These are phyloP conservation scores for Shinisaurus crocodilurus DNA, from an alignment of 2,113 vertebrate genomes.

Conservation along the genomic window DNA sequence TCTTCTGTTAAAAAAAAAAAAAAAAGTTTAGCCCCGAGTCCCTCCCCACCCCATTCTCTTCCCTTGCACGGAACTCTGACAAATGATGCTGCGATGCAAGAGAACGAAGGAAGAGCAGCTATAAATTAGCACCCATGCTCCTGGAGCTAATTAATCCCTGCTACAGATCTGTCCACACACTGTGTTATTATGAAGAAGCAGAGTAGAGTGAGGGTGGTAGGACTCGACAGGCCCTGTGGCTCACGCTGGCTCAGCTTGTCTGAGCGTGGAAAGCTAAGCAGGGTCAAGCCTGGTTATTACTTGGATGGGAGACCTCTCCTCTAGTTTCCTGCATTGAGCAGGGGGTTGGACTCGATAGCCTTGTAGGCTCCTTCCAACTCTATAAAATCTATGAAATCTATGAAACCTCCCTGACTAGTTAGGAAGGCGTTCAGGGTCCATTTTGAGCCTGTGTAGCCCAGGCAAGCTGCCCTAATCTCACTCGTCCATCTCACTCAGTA, in stretches of 20 bases:
- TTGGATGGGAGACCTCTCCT: too few species aligned
- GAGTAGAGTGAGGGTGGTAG: background rate
- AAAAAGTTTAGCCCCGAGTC: background rate
- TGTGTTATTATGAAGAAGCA: background rate
- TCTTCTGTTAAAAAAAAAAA: background rate
- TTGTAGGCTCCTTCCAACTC: too few species aligned
- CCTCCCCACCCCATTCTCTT: background rate
- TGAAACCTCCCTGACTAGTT: background rate
- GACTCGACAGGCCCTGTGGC: too few species aligned
- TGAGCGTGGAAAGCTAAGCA: too few species aligned
- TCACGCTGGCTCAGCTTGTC: too few species aligned
- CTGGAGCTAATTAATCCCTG: background rate
- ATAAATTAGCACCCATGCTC: background rate
- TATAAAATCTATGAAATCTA: too few species aligned
- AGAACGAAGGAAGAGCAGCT: background rate
- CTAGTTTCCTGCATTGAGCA: too few species aligned
- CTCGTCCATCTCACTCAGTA: background rate
- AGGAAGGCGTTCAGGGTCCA: background rate
- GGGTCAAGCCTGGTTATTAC: too few species aligned
- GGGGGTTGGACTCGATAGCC: too few species aligned
- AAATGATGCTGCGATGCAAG: background rate
- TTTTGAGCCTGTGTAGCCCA: background rate
- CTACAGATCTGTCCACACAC: background rate
- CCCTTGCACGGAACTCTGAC: background rate
- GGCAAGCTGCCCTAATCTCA: background rate